A percentile compares a stretch with the other conserved stretches of the same genome.
Evolutionary conservation across 2,888 invertebrate genomes (phyloP).

Genomic region (Brachypalpus laphriformis): DNA sequence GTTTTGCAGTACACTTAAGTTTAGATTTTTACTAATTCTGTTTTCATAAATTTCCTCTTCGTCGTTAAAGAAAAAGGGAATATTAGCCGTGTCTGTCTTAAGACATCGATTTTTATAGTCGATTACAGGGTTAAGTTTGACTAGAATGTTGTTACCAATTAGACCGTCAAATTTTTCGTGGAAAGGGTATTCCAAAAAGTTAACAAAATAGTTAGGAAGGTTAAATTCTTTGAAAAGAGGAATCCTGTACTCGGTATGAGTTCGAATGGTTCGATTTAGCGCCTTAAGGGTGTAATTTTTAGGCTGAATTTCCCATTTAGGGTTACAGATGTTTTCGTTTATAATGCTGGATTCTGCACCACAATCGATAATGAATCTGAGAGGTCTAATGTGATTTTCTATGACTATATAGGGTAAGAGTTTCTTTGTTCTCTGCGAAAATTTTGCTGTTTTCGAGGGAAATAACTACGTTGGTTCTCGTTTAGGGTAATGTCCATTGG

Average conservation of each 20-base stretch:
- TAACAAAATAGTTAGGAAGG: not conserved
- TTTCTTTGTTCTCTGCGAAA: no score
- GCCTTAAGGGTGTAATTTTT: not conserved
- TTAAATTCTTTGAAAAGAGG: conserved; percentile 8
- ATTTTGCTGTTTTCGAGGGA: no score
- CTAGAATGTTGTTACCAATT: conserved; percentile 14
- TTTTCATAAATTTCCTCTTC: not conserved
- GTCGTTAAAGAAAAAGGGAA: not conserved
- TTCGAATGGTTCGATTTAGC: not conserved
- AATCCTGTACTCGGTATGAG: not conserved
- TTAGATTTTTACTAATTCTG: no score
- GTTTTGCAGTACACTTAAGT: not conserved
- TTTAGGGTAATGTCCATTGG: no score
- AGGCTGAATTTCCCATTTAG: conserved; percentile 13
- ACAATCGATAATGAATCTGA: no score
- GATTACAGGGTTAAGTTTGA: not conserved
- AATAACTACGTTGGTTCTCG: no score
- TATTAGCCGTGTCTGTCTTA: not conserved
- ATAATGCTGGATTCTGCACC: not conserved
- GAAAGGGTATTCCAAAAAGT: conserved; percentile 23
- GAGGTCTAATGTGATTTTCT: not conserved
- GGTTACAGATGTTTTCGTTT: not conserved
- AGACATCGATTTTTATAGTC: not conserved
- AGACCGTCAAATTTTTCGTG: conserved; percentile 13
- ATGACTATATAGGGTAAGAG: not conserved